Base-by-base conservation (phyloP, 1,140 invertebrate species). In the Drosophila varians region DNA sequence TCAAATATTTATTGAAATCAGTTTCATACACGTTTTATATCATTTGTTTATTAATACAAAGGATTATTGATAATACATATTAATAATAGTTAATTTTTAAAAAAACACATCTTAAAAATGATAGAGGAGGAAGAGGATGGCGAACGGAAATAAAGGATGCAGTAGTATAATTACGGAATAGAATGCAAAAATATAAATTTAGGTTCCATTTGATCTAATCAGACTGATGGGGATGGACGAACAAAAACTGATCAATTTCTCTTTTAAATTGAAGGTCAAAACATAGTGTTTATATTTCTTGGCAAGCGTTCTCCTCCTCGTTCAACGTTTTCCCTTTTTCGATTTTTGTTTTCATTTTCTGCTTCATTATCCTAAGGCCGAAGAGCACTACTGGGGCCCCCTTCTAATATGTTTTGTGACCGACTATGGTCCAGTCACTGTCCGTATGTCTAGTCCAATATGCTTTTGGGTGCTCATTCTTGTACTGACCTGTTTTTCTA, bases 1-100 rank as follows among this genome's bases (percentile, higher is more conserved):
- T 79, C 60, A 86, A 82, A 77, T 87, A 70, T 87, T 82, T 87
- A 86, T 86, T 86, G 68, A 87, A 86, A 86, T 86, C 77, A 82
- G 62, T 70, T 82, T 69, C 70, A 79, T 86, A 86, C 62, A 86
- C 58, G 55, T 78, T 77, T 76, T 86, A 75, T 79, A 82, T 82
- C 60, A 43, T 83, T 83, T 79, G 65, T 74, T 86, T 86, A 86
- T 86, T 76, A 86, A 86, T 86, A 86, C 80, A 86, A 86, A 86
- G 76, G 80, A 79, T 86, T 86, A 79, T 76, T 73, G 72, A 69
- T 86, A 87, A 82, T 82, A 86, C 74, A 82, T 87, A 83, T 86
- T 87, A 82, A 77, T 87, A 74, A 86, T 86, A 79, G 62, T 74
- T 83, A 64, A 56, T 58, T 71, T 80, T 40, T 54, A 74, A 55